phyloP scores from a whole-genome alignment of 1,140 invertebrate genomes.

The Drosophila ambigua region DNA sequence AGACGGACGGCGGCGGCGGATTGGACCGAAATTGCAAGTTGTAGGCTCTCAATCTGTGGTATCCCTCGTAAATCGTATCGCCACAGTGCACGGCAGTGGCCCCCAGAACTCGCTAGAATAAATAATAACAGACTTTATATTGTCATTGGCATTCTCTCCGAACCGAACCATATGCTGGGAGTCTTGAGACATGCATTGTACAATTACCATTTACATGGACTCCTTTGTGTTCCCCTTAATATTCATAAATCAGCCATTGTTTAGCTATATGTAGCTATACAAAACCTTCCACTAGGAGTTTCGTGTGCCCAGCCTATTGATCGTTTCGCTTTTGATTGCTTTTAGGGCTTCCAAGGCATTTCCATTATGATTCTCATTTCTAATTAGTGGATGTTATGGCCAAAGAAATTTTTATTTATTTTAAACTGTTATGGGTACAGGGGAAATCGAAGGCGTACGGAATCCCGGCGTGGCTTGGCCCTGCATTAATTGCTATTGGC shows the following conservation, averaged over 20 bases:
- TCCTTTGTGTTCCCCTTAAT: conserved; percentile 24
- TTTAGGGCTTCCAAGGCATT: no score
- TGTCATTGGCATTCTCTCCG: conserved; percentile 26
- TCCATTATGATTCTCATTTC: no score
- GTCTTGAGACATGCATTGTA: conserved; percentile 14
- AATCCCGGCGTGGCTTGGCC: conserved; percentile 1
- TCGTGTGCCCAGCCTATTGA: no score
- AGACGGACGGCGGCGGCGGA: neutral
- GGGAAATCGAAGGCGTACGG: no score
- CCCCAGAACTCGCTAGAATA: conserved; percentile 42
- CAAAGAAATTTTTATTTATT: no score
- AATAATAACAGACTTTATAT: conserved; percentile 44
- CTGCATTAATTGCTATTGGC: conserved; percentile 34
- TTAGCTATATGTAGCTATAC: neutral
- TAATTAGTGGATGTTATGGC: no score
- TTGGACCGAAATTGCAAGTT: conserved; percentile 13
- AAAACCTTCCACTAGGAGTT: no score
- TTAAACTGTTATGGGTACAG: no score
- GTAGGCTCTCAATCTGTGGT: neutral
- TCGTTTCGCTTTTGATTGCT: conserved; percentile 1
- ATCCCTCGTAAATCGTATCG: conserved; percentile 19
- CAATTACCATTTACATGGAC: conserved; percentile 9
- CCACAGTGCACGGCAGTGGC: neutral
- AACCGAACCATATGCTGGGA: conserved; percentile 6
- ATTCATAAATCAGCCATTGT: conserved; percentile 35